A percentile compares a stretch with the other conserved stretches of the same genome.
phyloP scores from a whole-genome alignment of 1,140 invertebrate genomes.

The Drosophila pandora region DNA sequence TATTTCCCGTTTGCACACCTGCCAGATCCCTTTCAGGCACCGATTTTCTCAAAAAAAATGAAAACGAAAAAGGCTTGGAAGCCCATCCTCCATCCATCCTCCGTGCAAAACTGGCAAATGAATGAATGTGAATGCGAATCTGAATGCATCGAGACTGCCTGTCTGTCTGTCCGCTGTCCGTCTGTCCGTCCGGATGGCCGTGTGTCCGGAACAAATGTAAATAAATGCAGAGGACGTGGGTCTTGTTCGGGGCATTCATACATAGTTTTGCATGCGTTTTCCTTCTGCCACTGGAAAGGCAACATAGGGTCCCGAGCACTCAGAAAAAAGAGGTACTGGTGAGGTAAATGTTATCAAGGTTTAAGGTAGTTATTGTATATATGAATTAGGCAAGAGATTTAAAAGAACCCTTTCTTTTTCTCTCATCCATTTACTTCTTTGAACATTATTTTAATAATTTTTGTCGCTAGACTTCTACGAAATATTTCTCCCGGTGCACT shows the following conservation, averaged over 20 bases:
- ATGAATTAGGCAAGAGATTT: too few species aligned
- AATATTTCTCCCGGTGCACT: background rate
- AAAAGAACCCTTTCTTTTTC: too few species aligned
- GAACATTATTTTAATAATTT: too few species aligned
- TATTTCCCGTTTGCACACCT: conserved; percentile 64
- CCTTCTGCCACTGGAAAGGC: conserved; percentile 7
- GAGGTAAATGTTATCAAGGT: background rate
- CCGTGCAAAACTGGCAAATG: conserved; percentile 17
- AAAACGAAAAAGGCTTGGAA: conserved; percentile 48
- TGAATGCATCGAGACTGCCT: conserved; percentile 43
- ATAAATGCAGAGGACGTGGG: conserved; percentile 63
- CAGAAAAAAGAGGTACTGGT: background rate
- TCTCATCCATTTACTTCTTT: too few species aligned
- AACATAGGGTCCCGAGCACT: conserved; percentile 8
- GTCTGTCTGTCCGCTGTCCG: conserved; percentile 11
- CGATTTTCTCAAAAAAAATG: conserved; percentile 18
- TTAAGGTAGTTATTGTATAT: too few species aligned
- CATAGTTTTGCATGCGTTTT: conserved; percentile 76
- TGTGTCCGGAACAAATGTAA: conserved; percentile 61
- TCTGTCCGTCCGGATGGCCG: conserved; percentile 16
- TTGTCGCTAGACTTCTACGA: too few species aligned
- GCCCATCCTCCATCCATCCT: conserved; percentile 16
- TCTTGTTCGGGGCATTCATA: conserved; percentile 18
- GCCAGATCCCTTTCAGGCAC: conserved; percentile 36
- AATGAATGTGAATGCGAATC: conserved; percentile 49